Percentiles rank a stretch among this genome's conserved stretches.
These are phyloP conservation scores for Alviniconcha strummeri DNA, from an alignment of 2,888 invertebrate genomes.

Conservation along the genomic window DNA sequence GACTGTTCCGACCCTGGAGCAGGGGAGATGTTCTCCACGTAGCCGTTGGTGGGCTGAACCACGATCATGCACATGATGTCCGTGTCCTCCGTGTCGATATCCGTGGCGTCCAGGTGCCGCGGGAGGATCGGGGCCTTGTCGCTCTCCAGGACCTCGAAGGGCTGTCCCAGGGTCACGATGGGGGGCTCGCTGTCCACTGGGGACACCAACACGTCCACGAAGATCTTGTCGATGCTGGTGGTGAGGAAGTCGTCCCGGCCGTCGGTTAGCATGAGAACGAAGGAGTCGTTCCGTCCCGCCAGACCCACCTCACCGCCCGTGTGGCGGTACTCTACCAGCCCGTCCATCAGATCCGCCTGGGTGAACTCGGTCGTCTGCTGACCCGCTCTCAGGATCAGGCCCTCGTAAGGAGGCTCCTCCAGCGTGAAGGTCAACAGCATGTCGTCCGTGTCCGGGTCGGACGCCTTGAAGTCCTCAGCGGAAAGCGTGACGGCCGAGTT, in stretches of 20 bases:
- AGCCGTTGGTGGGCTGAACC: slow-evolving; percentile 68
- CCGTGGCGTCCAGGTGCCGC: slow-evolving; percentile 63
- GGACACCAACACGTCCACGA: slow-evolving; percentile 61
- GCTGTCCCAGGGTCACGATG: slow-evolving; percentile 54
- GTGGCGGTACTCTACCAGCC: slow-evolving; percentile 65
- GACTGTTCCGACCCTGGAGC: slow-evolving; percentile 68
- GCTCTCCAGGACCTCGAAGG: slow-evolving; percentile 67
- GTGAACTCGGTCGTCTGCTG: slow-evolving; percentile 62
- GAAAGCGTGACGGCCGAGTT: slow-evolving; percentile 55
- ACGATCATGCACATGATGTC: slow-evolving; percentile 68
- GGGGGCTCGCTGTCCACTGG: slow-evolving; percentile 71
- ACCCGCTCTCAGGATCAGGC: slow-evolving; percentile 57
- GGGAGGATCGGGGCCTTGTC: slow-evolving; percentile 61
- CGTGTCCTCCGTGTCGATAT: slow-evolving; percentile 66
- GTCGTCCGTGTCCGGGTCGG: slow-evolving; percentile 67
- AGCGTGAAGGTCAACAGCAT: slow-evolving; percentile 62
- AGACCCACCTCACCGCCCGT: slow-evolving; percentile 68
- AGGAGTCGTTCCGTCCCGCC: slow-evolving; percentile 57
- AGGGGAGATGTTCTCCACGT: slow-evolving; percentile 70
- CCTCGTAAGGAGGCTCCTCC: slow-evolving; percentile 59
- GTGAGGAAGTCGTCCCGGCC: slow-evolving; percentile 58
- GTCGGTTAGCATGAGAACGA: slow-evolving; percentile 65
- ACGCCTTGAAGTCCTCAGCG: slow-evolving; percentile 56
- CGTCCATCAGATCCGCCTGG: slow-evolving; percentile 63
- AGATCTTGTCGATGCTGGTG: slow-evolving; percentile 61